Evolutionary conservation across 2,113 vertebrate genomes (phyloP).

Genomic region (Perca fluviatilis): DNA sequence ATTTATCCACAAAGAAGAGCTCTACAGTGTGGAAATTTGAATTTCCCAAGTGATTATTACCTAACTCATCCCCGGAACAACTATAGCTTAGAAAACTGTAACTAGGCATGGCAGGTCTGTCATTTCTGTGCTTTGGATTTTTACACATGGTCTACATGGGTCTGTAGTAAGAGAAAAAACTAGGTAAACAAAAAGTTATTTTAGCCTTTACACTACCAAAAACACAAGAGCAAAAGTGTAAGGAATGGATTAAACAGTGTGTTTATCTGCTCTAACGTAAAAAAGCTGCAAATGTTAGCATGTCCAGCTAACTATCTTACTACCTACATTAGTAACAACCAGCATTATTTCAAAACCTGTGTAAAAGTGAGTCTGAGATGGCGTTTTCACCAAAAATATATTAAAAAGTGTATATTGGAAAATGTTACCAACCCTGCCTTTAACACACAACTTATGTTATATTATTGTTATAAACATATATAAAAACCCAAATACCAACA

Average conservation of each 20-base stretch:
- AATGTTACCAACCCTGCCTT: too few species aligned
- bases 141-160: neutral
- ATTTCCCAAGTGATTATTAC: neutral
- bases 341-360: too few species aligned
- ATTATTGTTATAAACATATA: too few species aligned
- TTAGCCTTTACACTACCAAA: neutral
- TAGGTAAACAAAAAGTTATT: neutral
- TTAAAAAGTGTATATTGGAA: too few species aligned
- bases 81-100: neutral
- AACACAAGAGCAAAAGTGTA: neutral
- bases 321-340: too few species aligned
- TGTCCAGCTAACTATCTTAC: too few species aligned
- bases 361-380: too few species aligned
- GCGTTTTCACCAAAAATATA: too few species aligned
- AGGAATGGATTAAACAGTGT: neutral
- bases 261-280: too few species aligned
- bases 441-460: too few species aligned
- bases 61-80: neutral
- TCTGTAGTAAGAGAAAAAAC: neutral
- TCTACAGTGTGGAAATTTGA: constrained; percentile 1
- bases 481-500: too few species aligned
- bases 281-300: too few species aligned
- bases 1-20: neutral
- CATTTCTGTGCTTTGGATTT: neutral
- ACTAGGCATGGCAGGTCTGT: neutral